These are phyloP conservation scores for Rhyzopertha dominica DNA, from an alignment of 1,140 invertebrate genomes.

Conservation along the genomic window DNA sequence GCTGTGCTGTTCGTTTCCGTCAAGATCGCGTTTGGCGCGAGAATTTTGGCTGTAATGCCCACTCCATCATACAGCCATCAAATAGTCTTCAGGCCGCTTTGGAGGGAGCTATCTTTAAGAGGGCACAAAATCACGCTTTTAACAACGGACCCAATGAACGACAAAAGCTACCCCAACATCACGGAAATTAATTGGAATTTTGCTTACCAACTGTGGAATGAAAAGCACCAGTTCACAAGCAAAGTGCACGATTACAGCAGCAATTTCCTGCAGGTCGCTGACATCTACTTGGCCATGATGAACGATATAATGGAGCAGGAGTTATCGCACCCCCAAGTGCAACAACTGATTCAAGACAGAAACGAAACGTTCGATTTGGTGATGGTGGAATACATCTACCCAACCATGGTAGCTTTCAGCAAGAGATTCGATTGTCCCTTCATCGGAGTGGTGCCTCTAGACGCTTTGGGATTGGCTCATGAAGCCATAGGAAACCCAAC, in stretches of 20 bases:
- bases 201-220: slow-evolving; percentile 13
- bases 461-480: slow-evolving; percentile 21
- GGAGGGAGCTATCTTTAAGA: slow-evolving; percentile 28
- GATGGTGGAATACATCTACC: slow-evolving; percentile 33
- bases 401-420: slow-evolving; percentile 31
- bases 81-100: slow-evolving; percentile 40
- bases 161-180: slow-evolving; percentile 22
- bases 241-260: neutral
- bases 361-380: slow-evolving; percentile 41
- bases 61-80: slow-evolving; percentile 47
- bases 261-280: neutral
- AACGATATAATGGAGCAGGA: slow-evolving; percentile 8
- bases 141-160: slow-evolving; percentile 39
- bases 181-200: slow-evolving; percentile 16
- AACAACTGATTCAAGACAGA: slow-evolving; percentile 35
- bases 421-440: slow-evolving; percentile 38
- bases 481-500: slow-evolving; percentile 36
- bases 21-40: too few relatives aligned
- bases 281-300: slow-evolving; percentile 11
- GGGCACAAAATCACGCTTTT: slow-evolving; percentile 48
- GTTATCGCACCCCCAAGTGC: slow-evolving; percentile 30
- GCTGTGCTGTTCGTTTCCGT: too few relatives aligned
- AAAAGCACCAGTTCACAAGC: slow-evolving; percentile 10
- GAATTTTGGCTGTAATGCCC: slow-evolving; percentile 43
- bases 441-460: slow-evolving; percentile 35